Conservation (phyloP, 2,797 vertebrate genomes). For the Phataginus tetradactyla region DNA sequence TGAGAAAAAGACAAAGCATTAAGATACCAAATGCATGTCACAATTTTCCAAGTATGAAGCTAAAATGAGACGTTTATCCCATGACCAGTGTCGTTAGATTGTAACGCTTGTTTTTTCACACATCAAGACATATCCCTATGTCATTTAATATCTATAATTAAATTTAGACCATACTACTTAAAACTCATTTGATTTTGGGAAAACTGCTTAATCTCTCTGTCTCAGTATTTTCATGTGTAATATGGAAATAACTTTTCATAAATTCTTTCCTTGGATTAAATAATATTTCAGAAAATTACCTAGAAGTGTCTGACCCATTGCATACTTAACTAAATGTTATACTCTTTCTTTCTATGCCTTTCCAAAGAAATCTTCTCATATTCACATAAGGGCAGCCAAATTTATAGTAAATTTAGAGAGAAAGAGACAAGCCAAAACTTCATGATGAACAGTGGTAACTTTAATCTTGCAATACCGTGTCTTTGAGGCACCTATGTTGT, state of each 20-base stretch:
- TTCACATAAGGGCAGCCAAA: background rate
- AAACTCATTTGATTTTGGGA: background rate
- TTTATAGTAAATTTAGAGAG: background rate
- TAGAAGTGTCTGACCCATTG: background rate
- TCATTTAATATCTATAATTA: constrained; percentile 27
- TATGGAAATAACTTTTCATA: constrained; percentile 21
- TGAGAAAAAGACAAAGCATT: background rate
- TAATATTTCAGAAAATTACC: background rate
- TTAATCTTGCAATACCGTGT: background rate
- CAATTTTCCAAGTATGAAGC: background rate
- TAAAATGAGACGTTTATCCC: background rate
- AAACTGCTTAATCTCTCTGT: background rate
- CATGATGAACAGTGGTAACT: background rate
- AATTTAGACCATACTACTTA: background rate
- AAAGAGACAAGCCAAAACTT: background rate
- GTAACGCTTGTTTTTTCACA: background rate
- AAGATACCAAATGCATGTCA: background rate
- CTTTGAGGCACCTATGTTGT: background rate
- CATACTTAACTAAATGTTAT: background rate
- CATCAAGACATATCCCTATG: background rate
- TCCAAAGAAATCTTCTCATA: background rate
- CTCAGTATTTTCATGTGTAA: constrained; percentile 1
- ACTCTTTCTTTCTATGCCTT: background rate
- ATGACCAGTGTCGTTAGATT: background rate
- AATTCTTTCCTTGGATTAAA: background rate